Evolutionary conservation across 2,113 vertebrate genomes (phyloP).

Genomic region (Leptosomus discolor): DNA sequence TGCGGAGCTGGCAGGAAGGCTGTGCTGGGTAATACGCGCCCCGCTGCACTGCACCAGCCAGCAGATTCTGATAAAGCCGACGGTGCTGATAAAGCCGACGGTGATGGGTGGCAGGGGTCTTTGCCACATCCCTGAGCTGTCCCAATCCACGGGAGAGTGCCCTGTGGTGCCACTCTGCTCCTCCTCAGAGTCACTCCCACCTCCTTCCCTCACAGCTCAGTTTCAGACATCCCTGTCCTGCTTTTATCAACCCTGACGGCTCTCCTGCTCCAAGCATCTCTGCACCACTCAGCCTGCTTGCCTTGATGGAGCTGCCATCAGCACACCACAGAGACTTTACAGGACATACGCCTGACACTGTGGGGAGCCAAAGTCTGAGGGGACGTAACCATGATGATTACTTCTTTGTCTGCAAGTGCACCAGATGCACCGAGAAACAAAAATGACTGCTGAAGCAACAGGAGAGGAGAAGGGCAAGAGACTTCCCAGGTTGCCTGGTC

Average conservation of each 20-base stretch:
- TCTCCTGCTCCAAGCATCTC: neutral
- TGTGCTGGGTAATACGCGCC: fast-evolving
- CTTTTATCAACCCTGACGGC: neutral
- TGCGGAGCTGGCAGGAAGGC: fast-evolving
- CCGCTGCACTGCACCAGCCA: neutral
- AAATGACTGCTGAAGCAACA: slow-evolving; percentile 4
- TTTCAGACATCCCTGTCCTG: neutral
- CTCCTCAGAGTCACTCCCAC: neutral
- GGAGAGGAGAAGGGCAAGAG: neutral
- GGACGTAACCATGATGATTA: neutral
- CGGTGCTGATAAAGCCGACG: neutral
- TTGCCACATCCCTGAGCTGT: neutral
- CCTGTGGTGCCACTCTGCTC: neutral
- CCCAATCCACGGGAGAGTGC: fast-evolving
- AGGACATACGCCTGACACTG: neutral
- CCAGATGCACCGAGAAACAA: neutral
- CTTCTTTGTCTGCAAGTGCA: neutral
- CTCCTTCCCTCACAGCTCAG: neutral
- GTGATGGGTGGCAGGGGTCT: fast-evolving
- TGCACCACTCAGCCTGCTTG: neutral
- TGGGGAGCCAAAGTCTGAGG: neutral
- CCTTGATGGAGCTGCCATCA: neutral
- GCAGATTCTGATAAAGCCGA: neutral
- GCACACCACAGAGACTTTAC: neutral
- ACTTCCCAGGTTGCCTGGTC: neutral